These are phyloP conservation scores for Orthonevra nobilis DNA, from an alignment of 2,888 invertebrate genomes.

Conservation along the genomic window DNA sequence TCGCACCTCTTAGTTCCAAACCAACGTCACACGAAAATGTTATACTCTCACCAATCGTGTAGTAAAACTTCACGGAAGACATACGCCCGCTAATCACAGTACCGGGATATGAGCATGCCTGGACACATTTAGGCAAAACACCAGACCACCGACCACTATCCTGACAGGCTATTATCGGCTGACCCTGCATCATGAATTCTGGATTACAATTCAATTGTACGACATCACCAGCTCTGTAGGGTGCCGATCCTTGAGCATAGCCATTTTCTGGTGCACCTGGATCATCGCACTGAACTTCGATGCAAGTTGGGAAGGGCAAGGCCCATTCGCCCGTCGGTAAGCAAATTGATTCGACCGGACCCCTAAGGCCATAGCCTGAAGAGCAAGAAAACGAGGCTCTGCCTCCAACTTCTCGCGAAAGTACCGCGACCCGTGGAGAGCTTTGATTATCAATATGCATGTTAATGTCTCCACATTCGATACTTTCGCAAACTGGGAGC, in stretches of 20 bases:
- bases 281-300: conserved; percentile 90
- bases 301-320: conserved; percentile 87
- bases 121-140: conserved; percentile 90
- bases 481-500: conserved; percentile 91
- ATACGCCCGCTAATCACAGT: conserved; percentile 92
- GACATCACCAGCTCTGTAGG: conserved; percentile 91
- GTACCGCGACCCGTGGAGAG: conserved; percentile 86
- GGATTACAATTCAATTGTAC: conserved; percentile 93
- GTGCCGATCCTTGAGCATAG: conserved; percentile 88
- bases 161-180: conserved; percentile 94
- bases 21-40: conserved; percentile 91
- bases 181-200: conserved; percentile 93
- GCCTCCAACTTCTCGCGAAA: conserved; percentile 90
- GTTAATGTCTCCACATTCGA: conserved; percentile 90
- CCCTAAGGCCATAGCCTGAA: conserved; percentile 88
- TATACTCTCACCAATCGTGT: conserved; percentile 91
- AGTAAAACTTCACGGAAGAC: conserved; percentile 93
- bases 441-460: conserved; percentile 81
- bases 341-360: conserved; percentile 88
- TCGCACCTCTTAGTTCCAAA: conserved; percentile 87
- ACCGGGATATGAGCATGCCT: conserved; percentile 93
- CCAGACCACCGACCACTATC: conserved; percentile 93
- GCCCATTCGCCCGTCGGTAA: conserved; percentile 90
- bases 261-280: conserved; percentile 89
- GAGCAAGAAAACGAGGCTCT: conserved; percentile 90